phyloP scores from a whole-genome alignment of 2,797 vertebrate genomes.

The Aeoliscus strigatus region DNA sequence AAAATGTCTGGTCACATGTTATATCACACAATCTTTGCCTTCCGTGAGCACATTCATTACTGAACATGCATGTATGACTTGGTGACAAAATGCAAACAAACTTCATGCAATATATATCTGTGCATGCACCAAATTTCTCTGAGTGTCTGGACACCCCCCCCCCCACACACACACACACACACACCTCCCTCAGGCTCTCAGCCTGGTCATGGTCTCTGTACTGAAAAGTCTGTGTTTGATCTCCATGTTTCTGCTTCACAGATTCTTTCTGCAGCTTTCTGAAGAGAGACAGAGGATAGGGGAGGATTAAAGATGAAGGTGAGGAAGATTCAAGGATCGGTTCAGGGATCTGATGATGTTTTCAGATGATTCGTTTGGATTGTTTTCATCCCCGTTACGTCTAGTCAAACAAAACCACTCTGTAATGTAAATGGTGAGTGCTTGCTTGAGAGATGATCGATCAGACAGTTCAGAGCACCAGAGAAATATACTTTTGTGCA shows the following conservation, averaged over 20 bases:
- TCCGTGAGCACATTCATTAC: constrained; percentile 10
- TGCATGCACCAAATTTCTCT: no score
- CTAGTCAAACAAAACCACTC: constrained; percentile 8
- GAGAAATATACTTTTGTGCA: no score
- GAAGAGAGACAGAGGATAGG: constrained; percentile 6
- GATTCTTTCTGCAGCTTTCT: constrained; percentile 19
- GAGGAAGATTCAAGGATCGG: constrained; percentile 9
- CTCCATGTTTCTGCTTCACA: constrained; percentile 26
- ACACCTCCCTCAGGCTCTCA: neutral
- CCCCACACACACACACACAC: constrained; percentile 7
- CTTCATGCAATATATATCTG: no score
- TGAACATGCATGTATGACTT: no score
- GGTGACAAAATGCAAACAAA: no score
- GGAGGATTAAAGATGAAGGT: constrained; percentile 30
- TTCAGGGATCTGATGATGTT: constrained; percentile 25
- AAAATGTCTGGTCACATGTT: constrained; percentile 23
- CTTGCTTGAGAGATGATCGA: no score
- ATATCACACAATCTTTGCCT: constrained; percentile 29
- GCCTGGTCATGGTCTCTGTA: neutral
- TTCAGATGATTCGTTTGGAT: constrained; percentile 7
- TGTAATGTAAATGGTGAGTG: neutral
- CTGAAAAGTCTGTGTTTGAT: constrained; percentile 27
- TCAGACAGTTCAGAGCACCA: no score
- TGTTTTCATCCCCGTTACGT: constrained; percentile 22
- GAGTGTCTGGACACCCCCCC: neutral